These are phyloP conservation scores for Tragelaphus eurycerus DNA, from an alignment of 2,797 vertebrate species.

Conservation along the genomic window DNA sequence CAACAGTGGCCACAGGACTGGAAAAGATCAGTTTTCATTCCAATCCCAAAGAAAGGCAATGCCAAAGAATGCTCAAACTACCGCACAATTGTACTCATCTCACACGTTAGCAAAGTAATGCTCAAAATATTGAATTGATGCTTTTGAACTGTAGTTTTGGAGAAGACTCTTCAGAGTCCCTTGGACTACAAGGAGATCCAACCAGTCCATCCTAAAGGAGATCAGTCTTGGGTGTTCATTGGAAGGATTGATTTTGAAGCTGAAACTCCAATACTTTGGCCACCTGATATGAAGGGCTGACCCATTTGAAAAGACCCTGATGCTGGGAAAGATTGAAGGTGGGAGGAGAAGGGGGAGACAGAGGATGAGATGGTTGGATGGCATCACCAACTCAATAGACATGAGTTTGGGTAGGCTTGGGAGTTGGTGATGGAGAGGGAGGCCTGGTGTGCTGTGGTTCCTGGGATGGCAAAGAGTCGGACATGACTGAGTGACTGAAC, in stretches of 20 bases:
- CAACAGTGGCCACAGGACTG: background rate
- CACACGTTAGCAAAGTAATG: background rate
- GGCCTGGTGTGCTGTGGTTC: rapidly evolving
- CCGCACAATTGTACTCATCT: background rate
- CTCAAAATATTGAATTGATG: background rate
- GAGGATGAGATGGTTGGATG: background rate
- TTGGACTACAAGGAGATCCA: background rate
- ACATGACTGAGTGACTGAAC: rapidly evolving
- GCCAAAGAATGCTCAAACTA: background rate
- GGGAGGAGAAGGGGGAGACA: background rate
- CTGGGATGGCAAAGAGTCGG: background rate
- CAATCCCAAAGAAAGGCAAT: background rate
- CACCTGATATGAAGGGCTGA: background rate
- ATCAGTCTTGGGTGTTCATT: background rate
- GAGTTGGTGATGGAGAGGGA: background rate
- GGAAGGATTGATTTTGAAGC: background rate
- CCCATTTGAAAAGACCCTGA: background rate
- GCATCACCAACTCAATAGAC: background rate
- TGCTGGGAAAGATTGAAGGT: background rate
- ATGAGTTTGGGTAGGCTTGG: background rate
- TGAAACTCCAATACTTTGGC: background rate
- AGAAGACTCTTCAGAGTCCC: background rate
- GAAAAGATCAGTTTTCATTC: background rate
- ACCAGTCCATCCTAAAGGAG: background rate
- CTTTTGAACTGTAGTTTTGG: background rate